These are phyloP conservation scores for Hyphantria cunea DNA, from an alignment of 1,140 invertebrate species.

Conservation along the genomic window DNA sequence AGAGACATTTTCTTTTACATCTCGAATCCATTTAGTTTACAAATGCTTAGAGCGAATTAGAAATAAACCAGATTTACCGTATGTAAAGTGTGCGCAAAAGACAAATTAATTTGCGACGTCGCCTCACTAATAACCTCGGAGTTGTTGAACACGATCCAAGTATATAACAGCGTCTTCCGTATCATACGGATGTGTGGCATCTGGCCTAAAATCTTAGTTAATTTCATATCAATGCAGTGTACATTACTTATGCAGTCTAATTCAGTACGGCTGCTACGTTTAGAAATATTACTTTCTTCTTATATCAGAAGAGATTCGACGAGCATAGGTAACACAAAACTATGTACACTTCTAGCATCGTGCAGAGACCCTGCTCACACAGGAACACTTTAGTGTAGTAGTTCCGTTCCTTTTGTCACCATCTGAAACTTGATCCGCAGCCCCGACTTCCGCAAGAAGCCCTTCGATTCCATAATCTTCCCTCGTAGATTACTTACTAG, in stretches of 20 bases:
- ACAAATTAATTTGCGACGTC: constrained; percentile 50
- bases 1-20: too few relatives aligned
- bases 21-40: background rate
- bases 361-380: constrained; percentile 29
- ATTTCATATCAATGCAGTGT: constrained; percentile 23
- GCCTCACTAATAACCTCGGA: constrained; percentile 55
- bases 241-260: background rate
- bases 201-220: constrained; percentile 39
- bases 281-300: background rate
- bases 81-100: constrained; percentile 19
- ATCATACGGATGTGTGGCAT: constrained; percentile 51
- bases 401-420: constrained; percentile 56
- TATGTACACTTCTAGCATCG: constrained; percentile 16
- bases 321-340: constrained; percentile 15
- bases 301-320: background rate
- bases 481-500: too few relatives aligned
- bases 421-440: constrained; percentile 61
- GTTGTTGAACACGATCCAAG: constrained; percentile 66
- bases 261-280: background rate
- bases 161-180: constrained; percentile 61
- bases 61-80: constrained; percentile 24
- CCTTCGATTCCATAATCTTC: constrained; percentile 62
- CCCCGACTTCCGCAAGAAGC: constrained; percentile 71
- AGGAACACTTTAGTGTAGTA: constrained; percentile 51
- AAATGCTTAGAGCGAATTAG: constrained; percentile 20